phyloP scores from a whole-genome alignment of 2,113 vertebrate genomes.

The Microcebus murinus region DNA sequence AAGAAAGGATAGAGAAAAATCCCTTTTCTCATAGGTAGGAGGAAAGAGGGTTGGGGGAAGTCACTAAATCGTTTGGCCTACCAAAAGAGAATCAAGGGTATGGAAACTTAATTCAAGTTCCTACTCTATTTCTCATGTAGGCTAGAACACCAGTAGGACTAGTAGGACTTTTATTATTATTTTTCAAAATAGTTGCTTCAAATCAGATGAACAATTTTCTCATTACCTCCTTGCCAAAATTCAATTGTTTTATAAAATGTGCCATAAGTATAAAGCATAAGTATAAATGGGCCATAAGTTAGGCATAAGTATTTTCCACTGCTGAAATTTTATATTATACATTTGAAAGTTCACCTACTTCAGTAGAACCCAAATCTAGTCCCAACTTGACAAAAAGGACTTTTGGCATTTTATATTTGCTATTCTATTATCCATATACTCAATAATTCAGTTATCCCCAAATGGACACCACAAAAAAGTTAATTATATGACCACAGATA shows the following conservation, averaged over 20 bases:
- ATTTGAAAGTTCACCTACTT: constrained; percentile 18
- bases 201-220: not conserved
- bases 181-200: not conserved
- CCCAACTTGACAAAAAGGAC: not conserved
- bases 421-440: not conserved
- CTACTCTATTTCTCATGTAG: not conserved
- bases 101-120: not conserved
- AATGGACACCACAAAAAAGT: not conserved
- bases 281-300: not conserved
- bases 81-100: not conserved
- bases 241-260: constrained; percentile 30
- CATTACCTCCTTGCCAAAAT: not conserved
- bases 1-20: not conserved
- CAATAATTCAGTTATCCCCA: not conserved
- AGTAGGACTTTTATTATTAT: not conserved
- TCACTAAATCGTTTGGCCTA: not conserved
- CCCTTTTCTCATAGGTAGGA: not conserved
- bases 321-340: not conserved
- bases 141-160: not conserved
- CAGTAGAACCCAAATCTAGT: not conserved
- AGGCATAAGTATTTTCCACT: not conserved
- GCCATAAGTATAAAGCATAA: not conserved
- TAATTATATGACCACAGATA: constrained; percentile 22
- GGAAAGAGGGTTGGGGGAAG: not conserved
- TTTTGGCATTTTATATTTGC: not conserved